Percentiles rank a stretch among this genome's conserved stretches.
phyloP scores from a whole-genome alignment of 2,113 vertebrate genomes.

The Smithornis capensis region DNA sequence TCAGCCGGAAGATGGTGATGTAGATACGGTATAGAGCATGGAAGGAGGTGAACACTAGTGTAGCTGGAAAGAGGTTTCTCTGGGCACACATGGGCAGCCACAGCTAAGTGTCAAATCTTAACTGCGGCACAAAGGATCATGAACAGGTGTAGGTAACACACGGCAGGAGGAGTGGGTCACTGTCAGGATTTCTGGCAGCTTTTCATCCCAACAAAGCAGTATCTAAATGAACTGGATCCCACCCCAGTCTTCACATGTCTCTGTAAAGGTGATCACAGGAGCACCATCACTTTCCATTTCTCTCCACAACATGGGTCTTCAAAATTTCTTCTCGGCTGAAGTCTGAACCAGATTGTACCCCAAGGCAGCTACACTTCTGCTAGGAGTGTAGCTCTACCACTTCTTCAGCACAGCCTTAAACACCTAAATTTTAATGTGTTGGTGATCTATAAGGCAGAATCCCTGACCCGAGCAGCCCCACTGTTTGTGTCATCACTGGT shows the following conservation, averaged over 20 bases:
- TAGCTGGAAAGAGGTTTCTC: neutral
- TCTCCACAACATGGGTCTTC: neutral
- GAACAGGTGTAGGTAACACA: fast-evolving
- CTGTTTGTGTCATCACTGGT: neutral
- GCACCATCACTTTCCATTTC: neutral
- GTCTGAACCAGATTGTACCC: neutral
- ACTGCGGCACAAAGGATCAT: neutral
- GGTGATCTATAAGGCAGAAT: neutral
- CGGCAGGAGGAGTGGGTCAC: neutral
- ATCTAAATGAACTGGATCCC: neutral
- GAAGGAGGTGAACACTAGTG: neutral
- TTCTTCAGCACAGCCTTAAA: neutral
- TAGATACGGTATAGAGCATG: neutral
- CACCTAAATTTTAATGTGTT: neutral
- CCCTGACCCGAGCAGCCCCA: neutral
- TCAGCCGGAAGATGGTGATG: neutral
- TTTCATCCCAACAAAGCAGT: neutral
- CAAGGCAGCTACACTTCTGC: neutral
- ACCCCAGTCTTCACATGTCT: fast-evolving
- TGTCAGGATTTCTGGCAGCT: neutral
- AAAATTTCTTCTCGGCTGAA: neutral
- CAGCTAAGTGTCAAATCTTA: neutral
- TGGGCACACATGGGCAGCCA: neutral
- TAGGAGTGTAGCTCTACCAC: neutral
- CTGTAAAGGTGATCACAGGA: neutral